Percentiles rank a stretch among this genome's conserved stretches.
Conservation (phyloP, 2,888 invertebrate species). For the Athalia circularis region DNA sequence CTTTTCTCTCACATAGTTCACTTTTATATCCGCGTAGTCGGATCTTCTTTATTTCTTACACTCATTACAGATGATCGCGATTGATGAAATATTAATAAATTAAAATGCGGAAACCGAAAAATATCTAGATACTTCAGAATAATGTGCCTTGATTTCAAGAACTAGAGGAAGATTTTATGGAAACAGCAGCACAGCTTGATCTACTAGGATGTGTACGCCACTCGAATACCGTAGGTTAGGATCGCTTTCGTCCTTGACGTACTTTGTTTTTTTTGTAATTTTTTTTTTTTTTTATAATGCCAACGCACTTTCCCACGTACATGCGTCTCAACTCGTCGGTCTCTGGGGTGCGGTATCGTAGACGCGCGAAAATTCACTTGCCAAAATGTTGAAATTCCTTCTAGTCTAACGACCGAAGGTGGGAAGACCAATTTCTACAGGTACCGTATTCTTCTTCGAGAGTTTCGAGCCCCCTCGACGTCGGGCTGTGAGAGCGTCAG, state of each 20-base stretch:
- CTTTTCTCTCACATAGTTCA: too few relatives aligned
- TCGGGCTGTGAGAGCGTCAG: neutral
- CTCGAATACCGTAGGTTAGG: neutral
- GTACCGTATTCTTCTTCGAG: constrained; percentile 1
- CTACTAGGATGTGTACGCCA: too few relatives aligned
- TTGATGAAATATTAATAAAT: too few relatives aligned
- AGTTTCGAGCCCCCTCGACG: neutral
- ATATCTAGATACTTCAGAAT: too few relatives aligned
- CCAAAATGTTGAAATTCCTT: constrained; percentile 6
- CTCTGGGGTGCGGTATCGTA: neutral
- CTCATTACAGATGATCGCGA: too few relatives aligned
- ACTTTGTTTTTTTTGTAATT: neutral
- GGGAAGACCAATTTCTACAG: constrained; percentile 24
- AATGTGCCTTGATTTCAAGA: too few relatives aligned
- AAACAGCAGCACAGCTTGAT: too few relatives aligned
- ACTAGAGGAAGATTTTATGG: too few relatives aligned
- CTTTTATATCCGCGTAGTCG: too few relatives aligned
- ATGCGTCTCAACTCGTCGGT: neutral
- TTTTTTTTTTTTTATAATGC: neutral
- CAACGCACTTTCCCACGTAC: neutral
- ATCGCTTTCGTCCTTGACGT: neutral
- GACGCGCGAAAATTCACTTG: neutral
- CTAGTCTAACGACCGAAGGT: constrained; percentile 23
- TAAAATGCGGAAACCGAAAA: too few relatives aligned
- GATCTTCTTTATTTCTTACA: too few relatives aligned